Base-by-base conservation (phyloP, 2,888 invertebrate genomes). In the Amblyteles armatorius region DNA sequence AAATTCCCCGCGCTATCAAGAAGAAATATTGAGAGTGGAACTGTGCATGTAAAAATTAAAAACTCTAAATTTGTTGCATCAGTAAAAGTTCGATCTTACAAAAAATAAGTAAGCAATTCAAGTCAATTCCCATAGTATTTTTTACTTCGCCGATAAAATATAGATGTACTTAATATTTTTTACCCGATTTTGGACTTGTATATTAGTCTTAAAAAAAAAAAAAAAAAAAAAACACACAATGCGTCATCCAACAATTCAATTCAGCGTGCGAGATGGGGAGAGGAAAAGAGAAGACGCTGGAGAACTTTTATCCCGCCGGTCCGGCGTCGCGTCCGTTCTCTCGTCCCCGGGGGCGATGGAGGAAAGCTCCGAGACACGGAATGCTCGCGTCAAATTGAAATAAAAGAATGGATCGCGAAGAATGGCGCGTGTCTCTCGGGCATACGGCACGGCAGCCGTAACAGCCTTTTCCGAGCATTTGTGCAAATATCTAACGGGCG, bases 401-500 rank as follows among this genome's bases (percentile, higher is more conserved):
- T 29, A 33, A 60, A 26, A 63, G 63, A 63, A 29, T 26, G 16
- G 44, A 68, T 55, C 44, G 29, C 73, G 16, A 44, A 57, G 44
- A 57, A 73, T 57, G 36, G 44, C 40, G 36, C 16, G 26, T 60
- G 73, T 40, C 36, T n/a, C 16, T 40, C 44, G 40, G 22, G 40
- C 40, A 57, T 13, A 44, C 26, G 22, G 7, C 29, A 52, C 71
- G n/a, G 52, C 7, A 29, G 33, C 52, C 5, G 71, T 11, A 68
- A 22, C 44, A 40, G 57, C n/a, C 40, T 48, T 63, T 48, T 63
- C 74, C 29, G 29, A 19, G 74, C 48, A 63, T 50, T 65, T 80
- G 72, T 29, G 80, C 80, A 84, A 80, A 84, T 81, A 81, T 77
- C 77, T 84, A 68, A 77, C 79, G 80, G 80, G 77, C 71, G 68